Evolutionary conservation across 2,113 vertebrate genomes (phyloP).

Genomic region (Vidua macroura): DNA sequence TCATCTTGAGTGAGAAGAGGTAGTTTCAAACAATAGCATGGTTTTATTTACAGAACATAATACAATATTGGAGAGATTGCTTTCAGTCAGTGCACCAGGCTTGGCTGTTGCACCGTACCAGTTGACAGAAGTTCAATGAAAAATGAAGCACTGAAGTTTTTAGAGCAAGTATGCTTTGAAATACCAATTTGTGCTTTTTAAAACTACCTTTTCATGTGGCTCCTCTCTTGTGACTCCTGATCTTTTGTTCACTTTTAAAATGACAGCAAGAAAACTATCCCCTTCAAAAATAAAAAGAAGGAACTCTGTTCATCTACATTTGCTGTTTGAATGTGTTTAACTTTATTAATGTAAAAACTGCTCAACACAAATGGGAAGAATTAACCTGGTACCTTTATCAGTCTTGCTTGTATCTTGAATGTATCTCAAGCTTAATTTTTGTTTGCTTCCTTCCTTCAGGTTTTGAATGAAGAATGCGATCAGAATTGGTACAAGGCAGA

Average conservation of each 20-base stretch:
- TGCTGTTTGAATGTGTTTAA: not conserved
- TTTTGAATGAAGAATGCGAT: conserved; percentile 96
- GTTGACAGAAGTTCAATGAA: not conserved
- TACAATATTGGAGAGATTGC: not conserved
- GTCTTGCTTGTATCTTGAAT: not conserved
- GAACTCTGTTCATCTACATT: not conserved
- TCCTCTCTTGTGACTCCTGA: not conserved
- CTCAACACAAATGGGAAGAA: not conserved
- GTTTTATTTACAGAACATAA: not conserved
- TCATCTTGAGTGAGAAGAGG: not conserved
- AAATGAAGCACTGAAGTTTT: not conserved
- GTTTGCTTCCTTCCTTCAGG: conserved; percentile 71
- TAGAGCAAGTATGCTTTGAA: not conserved
- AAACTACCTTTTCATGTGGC: not conserved
- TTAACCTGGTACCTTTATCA: not conserved
- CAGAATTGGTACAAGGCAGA: conserved; percentile 98
- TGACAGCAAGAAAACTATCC: not conserved
- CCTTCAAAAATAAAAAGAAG: not conserved
- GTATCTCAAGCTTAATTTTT: not conserved
- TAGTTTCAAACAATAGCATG: not conserved
- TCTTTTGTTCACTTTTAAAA: not conserved
- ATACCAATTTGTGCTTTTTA: not conserved
- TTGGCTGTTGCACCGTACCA: not conserved
- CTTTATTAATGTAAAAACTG: not conserved
- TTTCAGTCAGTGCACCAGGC: not conserved